Conservation (phyloP, 2,888 invertebrate species). For the Caenorhabditis sp. region DNA sequence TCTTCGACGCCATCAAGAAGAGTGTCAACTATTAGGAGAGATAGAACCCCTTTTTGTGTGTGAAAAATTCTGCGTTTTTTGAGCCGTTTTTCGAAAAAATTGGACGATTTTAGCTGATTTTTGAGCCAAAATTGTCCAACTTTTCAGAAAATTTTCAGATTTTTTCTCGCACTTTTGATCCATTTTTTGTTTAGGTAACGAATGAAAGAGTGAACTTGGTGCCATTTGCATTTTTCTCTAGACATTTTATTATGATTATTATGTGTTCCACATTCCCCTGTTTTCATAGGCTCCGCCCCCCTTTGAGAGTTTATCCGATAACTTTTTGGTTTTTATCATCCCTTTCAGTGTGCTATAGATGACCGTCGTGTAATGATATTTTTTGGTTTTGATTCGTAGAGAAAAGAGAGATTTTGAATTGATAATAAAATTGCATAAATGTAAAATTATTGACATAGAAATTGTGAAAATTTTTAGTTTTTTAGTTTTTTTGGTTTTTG, state of each 20-base stretch:
- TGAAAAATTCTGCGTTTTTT: neutral
- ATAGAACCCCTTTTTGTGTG: neutral
- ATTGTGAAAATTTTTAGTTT: slow-evolving; percentile 2
- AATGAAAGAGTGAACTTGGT: slow-evolving; percentile 16
- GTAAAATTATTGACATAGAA: neutral
- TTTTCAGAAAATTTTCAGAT: no score
- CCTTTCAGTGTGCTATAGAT: slow-evolving; percentile 36
- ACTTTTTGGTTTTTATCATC: neutral
- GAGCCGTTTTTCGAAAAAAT: neutral
- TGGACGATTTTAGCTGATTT: no score
- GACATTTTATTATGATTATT: slow-evolving; percentile 7
- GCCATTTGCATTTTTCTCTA: slow-evolving; percentile 52
- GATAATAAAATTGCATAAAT: no score
- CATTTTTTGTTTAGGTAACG: slow-evolving; percentile 18
- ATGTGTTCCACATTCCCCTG: slow-evolving; percentile 25
- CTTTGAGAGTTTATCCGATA: neutral
- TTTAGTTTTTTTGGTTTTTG: slow-evolving; percentile 16
- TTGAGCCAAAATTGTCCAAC: no score
- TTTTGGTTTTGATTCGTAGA: neutral
- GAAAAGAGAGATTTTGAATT: neutral
- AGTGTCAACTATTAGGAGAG: slow-evolving; percentile 87
- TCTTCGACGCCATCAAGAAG: slow-evolving; percentile 90
- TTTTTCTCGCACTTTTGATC: neutral
- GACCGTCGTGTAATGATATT: slow-evolving; percentile 10
- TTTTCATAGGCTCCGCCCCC: slow-evolving; percentile 2